Evolutionary conservation across 2,113 vertebrate genomes (phyloP).

Genomic region (Heteronetta atricapilla): DNA sequence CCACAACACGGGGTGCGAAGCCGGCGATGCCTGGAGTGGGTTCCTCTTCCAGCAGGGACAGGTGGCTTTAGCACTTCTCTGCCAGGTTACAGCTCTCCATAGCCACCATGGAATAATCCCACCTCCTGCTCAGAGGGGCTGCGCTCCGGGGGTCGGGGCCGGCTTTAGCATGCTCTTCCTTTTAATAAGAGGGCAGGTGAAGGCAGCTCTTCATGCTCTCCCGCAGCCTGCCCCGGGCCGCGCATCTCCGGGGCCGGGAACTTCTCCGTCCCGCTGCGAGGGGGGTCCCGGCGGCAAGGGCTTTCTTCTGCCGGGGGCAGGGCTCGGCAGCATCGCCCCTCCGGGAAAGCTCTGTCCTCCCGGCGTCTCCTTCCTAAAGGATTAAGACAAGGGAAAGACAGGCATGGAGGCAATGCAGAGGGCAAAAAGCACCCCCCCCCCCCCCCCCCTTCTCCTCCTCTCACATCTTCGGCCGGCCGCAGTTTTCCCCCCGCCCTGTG

Average conservation of each 20-base stretch:
- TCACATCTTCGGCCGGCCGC: background rate
- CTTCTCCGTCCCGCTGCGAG: background rate
- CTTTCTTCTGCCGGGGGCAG: conserved; percentile 54
- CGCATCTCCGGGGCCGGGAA: background rate
- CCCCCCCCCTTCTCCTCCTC: background rate
- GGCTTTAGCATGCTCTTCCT: background rate
- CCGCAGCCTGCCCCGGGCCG: conserved; percentile 36
- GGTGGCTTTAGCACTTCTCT: background rate
- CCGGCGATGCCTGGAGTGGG: background rate
- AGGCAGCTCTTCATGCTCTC: conserved; percentile 26
- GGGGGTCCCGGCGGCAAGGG: background rate
- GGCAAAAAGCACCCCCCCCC: background rate
- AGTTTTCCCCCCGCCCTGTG: background rate
- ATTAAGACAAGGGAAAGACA: conserved; percentile 46
- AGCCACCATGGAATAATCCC: conserved; percentile 42
- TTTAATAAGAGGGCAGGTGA: background rate
- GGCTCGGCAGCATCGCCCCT: conserved; percentile 48
- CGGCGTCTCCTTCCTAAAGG: conserved; percentile 42
- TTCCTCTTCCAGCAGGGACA: background rate
- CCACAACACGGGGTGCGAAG: background rate
- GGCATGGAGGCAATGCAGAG: background rate
- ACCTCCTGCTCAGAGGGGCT: conserved; percentile 31
- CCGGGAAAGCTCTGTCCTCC: conserved; percentile 9
- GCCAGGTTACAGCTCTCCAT: conserved; percentile 17
- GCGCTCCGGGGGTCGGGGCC: conserved; percentile 5